Percentiles rank a stretch among this genome's conserved stretches.
phyloP scores from a whole-genome alignment of 2,888 invertebrate genomes.

The Hypselothyrea guttata region DNA sequence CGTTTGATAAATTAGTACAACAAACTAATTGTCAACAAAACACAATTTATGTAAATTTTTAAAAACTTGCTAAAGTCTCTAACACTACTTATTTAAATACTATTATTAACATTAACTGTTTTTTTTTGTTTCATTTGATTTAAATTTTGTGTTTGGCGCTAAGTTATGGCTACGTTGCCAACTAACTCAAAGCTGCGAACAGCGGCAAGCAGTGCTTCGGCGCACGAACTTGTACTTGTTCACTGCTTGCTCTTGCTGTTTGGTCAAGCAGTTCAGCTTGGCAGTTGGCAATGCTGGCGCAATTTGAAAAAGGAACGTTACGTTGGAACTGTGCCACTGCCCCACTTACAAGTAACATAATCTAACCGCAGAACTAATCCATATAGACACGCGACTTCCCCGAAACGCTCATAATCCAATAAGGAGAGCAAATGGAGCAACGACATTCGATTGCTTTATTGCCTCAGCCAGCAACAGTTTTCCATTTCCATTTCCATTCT shows the following conservation, averaged over 20 bases:
- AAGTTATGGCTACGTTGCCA: constrained; percentile 13
- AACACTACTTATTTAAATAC: no score
- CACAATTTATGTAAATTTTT: no score
- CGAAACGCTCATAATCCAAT: constrained; percentile 64
- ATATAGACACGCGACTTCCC: constrained; percentile 46
- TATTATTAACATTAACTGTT: no score
- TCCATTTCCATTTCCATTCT: no score
- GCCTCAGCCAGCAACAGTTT: constrained; percentile 58
- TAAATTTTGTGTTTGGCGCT: no score
- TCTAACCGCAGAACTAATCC: constrained; percentile 52
- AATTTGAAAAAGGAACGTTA: constrained; percentile 21
- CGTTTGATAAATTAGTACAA: no score
- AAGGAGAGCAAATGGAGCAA: constrained; percentile 49
- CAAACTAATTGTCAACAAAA: no score
- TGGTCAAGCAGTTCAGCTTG: background rate
- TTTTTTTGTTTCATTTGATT: no score
- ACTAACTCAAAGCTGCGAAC: background rate
- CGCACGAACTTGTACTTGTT: background rate
- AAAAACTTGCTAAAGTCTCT: no score
- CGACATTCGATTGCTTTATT: constrained; percentile 66
- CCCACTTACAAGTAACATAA: constrained; percentile 44
- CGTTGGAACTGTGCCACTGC: constrained; percentile 10
- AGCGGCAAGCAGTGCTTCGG: constrained; percentile 13
- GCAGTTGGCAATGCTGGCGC: constrained; percentile 1
- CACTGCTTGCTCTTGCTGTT: background rate